Evolutionary conservation across 2,113 vertebrate genomes (phyloP), one percentile per base, ranked within the genome.

Genomic region (Syrrhaptes paradoxus): DNA sequence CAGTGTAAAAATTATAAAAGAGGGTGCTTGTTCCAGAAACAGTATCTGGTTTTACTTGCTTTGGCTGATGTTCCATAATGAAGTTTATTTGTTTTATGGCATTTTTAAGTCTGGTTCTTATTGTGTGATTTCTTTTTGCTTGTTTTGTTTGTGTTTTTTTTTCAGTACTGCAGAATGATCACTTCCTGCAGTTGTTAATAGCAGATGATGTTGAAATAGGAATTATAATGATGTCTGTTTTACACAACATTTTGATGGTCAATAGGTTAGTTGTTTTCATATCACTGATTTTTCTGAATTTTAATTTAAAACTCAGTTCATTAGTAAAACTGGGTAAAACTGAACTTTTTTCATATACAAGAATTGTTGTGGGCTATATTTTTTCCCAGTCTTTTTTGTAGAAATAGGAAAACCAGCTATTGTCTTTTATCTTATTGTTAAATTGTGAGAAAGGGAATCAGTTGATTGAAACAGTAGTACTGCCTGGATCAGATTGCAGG

Each of bases 121-220:
- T 76, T 90, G 9, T 7, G 6, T 85, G 41, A 66, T 85, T 95
- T 95, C 70, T 95, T 95, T 96, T 97, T 94, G 14, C 86, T 96
- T 95, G 38, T 7, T 75, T 86, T 34, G 76, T 75, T 86, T 34
- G 76, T 77, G 25, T 74, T 82, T 51, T 85, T 92, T 59, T 92
- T 92, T 20, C 96, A 99, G 99, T 99, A 28, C 97, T 99, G 82
- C 98, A 98, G 91, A 99, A 98, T 31, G 97, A 97, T 89, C 97
- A 98, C 92, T 99, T 99, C 67, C 98, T 99, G 87, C 98, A 97
- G 71, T 94, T 99, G 91, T 97, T 99, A 92, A 98, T 99, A 97
- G 98, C 97, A 72, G 99, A 99, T 70, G 98, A 99, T 52, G 97
- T 98, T 84, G 96, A 98, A 46, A 98, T 98, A 87, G 97, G 97